Percentiles rank a stretch among this genome's conserved stretches.
phyloP scores from a whole-genome alignment of 1,140 invertebrate genomes.

The Plodia interpunctella region DNA sequence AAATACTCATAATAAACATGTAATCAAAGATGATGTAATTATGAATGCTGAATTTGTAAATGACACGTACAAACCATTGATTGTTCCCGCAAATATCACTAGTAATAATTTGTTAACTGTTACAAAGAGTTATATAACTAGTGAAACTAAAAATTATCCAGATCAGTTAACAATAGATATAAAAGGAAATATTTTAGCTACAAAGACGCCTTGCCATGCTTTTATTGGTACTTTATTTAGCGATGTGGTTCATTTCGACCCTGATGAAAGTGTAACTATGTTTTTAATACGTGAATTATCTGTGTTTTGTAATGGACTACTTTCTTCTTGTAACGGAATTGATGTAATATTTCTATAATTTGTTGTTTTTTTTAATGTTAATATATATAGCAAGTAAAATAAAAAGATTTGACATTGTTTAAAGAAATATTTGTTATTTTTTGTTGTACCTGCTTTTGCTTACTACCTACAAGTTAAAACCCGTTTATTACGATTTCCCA shows the following conservation, averaged over 20 bases:
- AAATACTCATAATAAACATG: background rate
- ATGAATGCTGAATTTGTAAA: background rate
- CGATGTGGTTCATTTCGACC: constrained; percentile 37
- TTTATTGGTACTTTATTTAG: constrained; percentile 59
- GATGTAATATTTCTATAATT: constrained; percentile 57
- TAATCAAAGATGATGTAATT: background rate
- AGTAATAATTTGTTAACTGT: constrained; percentile 1
- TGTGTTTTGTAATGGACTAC: constrained; percentile 60
- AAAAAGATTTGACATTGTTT: too few species aligned
- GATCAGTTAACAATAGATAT: constrained; percentile 50
- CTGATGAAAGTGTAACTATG: constrained; percentile 44
- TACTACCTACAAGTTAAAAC: too few species aligned
- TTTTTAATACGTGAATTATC: constrained; percentile 57
- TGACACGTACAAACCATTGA: constrained; percentile 18
- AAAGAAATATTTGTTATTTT: too few species aligned
- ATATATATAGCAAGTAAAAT: too few species aligned
- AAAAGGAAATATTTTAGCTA: constrained; percentile 59
- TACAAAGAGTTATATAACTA: constrained; percentile 18
- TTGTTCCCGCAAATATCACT: constrained; percentile 19
- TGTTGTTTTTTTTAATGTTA: too few species aligned
- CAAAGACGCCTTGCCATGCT: constrained; percentile 55
- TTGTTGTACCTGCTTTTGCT: too few species aligned
- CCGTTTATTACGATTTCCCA: too few species aligned
- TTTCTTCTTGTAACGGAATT: constrained; percentile 54
- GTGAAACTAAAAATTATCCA: constrained; percentile 14